Percentiles rank a stretch among this genome's conserved stretches.
phyloP scores from a whole-genome alignment of 2,888 invertebrate species.

The Stenurella melanura region DNA sequence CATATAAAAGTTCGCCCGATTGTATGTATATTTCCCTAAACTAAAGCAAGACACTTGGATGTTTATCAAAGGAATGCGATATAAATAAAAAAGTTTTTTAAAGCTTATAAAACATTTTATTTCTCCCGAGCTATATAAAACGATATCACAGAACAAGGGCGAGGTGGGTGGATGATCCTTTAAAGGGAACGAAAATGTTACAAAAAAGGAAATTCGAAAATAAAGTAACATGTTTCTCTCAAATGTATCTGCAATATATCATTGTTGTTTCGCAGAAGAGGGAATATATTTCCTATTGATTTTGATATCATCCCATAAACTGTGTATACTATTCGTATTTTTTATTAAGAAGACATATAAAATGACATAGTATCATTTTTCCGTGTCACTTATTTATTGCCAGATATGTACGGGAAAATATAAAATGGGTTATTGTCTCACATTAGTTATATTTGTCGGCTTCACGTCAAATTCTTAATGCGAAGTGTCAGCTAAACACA shows the following conservation, averaged over 20 bases:
- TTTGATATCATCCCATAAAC: conserved; percentile 40
- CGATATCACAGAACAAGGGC: conserved; percentile 41
- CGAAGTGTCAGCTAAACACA: not conserved
- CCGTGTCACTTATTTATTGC: conserved; percentile 29
- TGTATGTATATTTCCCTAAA: conserved; percentile 25
- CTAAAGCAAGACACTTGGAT: conserved; percentile 42
- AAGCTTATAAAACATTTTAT: conserved; percentile 54
- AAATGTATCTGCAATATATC: conserved; percentile 39
- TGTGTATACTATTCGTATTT: conserved; percentile 37
- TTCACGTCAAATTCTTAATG: conserved; percentile 16
- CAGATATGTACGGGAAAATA: conserved; percentile 24
- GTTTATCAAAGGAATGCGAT: conserved; percentile 53
- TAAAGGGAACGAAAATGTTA: conserved; percentile 41
- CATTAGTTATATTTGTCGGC: conserved; percentile 27
- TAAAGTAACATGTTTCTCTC: conserved; percentile 41
- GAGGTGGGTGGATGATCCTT: conserved; percentile 28
- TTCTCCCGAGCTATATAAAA: conserved; percentile 45
- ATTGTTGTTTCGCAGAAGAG: conserved; percentile 36
- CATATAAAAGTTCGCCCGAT: conserved; percentile 10
- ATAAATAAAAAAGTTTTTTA: conserved; percentile 52
- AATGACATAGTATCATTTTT: conserved; percentile 34
- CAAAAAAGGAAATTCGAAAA: conserved; percentile 43
- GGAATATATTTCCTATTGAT: conserved; percentile 41
- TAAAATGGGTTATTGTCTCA: conserved; percentile 26
- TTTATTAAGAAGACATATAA: conserved; percentile 36